Conservation (phyloP, 2,888 invertebrate genomes). For the Formica aserva region DNA sequence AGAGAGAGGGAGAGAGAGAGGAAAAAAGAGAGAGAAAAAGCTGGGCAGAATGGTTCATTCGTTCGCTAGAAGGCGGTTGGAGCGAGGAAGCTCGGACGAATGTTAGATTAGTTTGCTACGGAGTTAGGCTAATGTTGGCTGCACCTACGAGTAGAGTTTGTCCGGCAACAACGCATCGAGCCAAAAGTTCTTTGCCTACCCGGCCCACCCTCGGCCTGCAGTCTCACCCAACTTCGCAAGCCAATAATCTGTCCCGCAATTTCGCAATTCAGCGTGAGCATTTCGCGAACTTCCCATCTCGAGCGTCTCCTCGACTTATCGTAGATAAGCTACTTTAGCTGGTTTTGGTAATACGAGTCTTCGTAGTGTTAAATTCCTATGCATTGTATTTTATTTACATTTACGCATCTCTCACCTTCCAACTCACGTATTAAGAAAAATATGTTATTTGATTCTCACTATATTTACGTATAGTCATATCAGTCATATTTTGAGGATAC, state of each 20-base stretch:
- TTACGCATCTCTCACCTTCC: not conserved
- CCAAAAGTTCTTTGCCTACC: conserved; percentile 81
- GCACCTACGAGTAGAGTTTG: conserved; percentile 81
- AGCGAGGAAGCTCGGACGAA: conserved; percentile 78
- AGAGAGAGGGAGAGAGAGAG: conserved; percentile 59
- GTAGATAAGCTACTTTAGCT: conserved; percentile 73
- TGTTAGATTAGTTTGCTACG: conserved; percentile 84
- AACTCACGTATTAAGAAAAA: not conserved
- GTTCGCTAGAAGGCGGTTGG: conserved; percentile 27
- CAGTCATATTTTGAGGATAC: not conserved
- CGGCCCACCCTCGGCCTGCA: conserved; percentile 71
- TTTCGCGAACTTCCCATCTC: conserved; percentile 71
- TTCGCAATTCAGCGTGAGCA: conserved; percentile 76
- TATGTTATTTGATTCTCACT: not conserved
- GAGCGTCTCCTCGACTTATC: conserved; percentile 74
- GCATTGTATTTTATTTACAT: not conserved
- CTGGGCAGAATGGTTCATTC: conserved; percentile 25
- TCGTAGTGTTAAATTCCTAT: conserved; percentile 7
- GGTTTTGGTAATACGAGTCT: conserved; percentile 46
- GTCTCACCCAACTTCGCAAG: conserved; percentile 79
- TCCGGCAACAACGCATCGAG: conserved; percentile 78
- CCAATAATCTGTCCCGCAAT: conserved; percentile 82
- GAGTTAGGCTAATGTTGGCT: conserved; percentile 83
- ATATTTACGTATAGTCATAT: not conserved
- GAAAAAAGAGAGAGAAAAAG: conserved; percentile 55